Evolutionary conservation across 2,113 vertebrate species (phyloP), one percentile per base, ranked within the genome.

Genomic region (Oophaga pumilio): DNA sequence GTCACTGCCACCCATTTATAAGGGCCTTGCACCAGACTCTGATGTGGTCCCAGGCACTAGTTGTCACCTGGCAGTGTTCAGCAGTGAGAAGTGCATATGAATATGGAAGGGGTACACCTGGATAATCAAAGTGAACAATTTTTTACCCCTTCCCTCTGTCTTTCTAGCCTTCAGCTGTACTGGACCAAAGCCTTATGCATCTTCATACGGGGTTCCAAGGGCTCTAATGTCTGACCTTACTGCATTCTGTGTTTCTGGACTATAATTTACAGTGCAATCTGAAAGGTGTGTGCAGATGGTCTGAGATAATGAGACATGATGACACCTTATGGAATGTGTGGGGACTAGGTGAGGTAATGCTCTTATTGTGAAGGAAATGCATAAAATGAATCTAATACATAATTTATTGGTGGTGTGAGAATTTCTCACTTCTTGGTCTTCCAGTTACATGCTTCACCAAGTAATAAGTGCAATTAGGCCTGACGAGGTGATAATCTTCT

Each of bases 361-460:
- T 66, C 53, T 56, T 20, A 28, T 62, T 52, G 60, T 43, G 33
- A 50, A 82, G 80, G n/a, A 68, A 82, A 82, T 66, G 60, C 59
- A 66, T 68, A 68, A 66, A 82, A 49, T 82, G 60, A 15, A 14
- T 66, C n/a, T 71, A 33, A 62, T 84, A 84, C 66, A 84, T 53
- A n/a, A 69, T 84, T 84, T 84, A 84, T 68, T 68, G 50, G 60
- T n/a, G 64, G 64, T 53, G 13, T 66, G 60, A 69, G 49, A 15
- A n/a, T 17, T 71, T 84, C 50, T 49, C 20, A 71, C 60, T 56
- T 53, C 43, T 66, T 56, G 43, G 69, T 66, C 60, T 52, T 13
- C n/a, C 82, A 53, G 14, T 76, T 15, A 52, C 60, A 43, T 69
- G 49, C 60, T 62, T 69, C 64, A 53, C 22, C 59, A 50, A 50